Conservation (phyloP, 2,888 invertebrate species). For the Syritta pipiens region DNA sequence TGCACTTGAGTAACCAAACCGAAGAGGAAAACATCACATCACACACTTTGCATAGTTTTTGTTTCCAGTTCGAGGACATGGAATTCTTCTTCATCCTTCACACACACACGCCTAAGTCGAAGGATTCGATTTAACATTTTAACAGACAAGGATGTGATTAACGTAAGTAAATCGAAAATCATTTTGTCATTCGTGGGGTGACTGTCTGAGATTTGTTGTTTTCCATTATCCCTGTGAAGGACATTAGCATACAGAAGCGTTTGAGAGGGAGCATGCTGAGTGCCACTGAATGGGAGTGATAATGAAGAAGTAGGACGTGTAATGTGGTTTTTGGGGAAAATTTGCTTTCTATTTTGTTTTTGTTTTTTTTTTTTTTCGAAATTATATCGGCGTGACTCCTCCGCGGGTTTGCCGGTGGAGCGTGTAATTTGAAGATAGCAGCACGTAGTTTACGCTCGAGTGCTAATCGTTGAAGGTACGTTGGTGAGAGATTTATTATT, state of each 20-base stretch:
- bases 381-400: background rate
- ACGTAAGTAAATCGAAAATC: constrained; percentile 40
- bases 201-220: background rate
- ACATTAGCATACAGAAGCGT: constrained; percentile 17
- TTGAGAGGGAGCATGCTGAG: constrained; percentile 1
- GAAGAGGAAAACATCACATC: too few species aligned
- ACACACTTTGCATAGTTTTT: constrained; percentile 5
- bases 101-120: too few species aligned
- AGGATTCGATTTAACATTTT: background rate
- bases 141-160: constrained; percentile 37
- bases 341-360: constrained; percentile 26
- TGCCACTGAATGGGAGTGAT: constrained; percentile 27
- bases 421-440: background rate
- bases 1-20: constrained; percentile 37
- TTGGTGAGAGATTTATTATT: background rate
- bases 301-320: constrained; percentile 40
- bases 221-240: too few species aligned
- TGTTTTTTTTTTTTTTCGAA: background rate
- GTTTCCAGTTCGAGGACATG: background rate
- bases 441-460: constrained; percentile 16
- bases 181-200: background rate
- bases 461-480: constrained; percentile 21
- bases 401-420: background rate
- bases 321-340: constrained; percentile 41
- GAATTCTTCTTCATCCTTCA: constrained; percentile 21